phyloP scores from a whole-genome alignment of 2,888 invertebrate species.

The Papilio elwesi region DNA sequence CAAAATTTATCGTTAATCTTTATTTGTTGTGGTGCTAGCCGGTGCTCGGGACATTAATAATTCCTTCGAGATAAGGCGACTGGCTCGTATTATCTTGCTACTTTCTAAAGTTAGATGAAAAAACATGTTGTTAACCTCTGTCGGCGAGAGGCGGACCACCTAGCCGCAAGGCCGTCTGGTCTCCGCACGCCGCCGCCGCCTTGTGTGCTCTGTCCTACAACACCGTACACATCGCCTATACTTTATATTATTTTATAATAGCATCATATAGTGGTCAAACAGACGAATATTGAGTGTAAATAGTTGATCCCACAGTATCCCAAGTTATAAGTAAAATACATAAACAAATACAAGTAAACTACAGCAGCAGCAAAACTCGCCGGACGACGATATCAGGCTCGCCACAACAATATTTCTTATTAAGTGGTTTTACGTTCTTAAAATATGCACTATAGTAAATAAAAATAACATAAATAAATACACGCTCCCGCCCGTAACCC shows the following conservation, averaged over 20 bases:
- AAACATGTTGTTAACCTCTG: slow-evolving; percentile 82
- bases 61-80: slow-evolving; percentile 57
- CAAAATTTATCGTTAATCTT: slow-evolving; percentile 27
- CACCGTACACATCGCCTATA: slow-evolving; percentile 37
- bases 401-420: too few relatives aligned
- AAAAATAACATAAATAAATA: too few relatives aligned
- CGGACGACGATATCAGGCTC: too few relatives aligned
- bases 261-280: slow-evolving; percentile 27
- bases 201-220: slow-evolving; percentile 47
- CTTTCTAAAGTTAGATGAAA: slow-evolving; percentile 82
- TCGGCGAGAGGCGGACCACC: slow-evolving; percentile 73
- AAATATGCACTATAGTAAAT: too few relatives aligned
- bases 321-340: too few relatives aligned
- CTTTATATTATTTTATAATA: slow-evolving; percentile 25
- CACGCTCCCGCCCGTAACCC: too few relatives aligned
- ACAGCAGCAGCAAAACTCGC: too few relatives aligned
- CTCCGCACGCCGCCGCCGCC: slow-evolving; percentile 63
- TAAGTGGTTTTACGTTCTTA: too few relatives aligned
- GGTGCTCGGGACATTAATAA: slow-evolving; percentile 45
- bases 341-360: too few relatives aligned
- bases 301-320: neutral
- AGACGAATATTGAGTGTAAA: slow-evolving; percentile 5
- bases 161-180: slow-evolving; percentile 72
- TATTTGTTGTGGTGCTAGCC: slow-evolving; percentile 25
- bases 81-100: slow-evolving; percentile 66